Evolutionary conservation across 2,888 invertebrate genomes (phyloP).

Genomic region (Lutraria lutraria): DNA sequence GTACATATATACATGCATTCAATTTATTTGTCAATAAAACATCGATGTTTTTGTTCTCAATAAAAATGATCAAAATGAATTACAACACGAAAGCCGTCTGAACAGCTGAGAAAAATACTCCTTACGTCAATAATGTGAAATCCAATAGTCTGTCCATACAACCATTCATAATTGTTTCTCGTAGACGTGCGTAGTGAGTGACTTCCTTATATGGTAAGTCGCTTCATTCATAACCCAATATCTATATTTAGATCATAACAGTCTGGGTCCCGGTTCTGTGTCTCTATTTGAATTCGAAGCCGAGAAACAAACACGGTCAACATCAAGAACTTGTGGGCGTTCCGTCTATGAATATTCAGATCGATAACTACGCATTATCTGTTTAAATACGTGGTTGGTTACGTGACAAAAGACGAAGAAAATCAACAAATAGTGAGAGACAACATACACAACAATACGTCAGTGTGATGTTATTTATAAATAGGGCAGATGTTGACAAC

Average conservation of each 20-base stretch:
- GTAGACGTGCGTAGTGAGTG: conserved; percentile 21
- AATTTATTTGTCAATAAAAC: background rate
- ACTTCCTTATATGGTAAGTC: conserved; percentile 20
- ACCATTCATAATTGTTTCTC: background rate
- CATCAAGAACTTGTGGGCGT: background rate
- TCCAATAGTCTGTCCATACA: background rate
- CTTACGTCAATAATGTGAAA: background rate
- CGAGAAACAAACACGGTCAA: background rate
- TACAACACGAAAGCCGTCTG: background rate
- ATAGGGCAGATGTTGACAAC: background rate
- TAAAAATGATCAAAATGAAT: background rate
- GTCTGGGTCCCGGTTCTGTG: background rate
- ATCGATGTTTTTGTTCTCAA: background rate
- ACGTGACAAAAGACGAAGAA: background rate
- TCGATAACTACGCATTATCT: background rate
- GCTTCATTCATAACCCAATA: background rate
- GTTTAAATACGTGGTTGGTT: background rate
- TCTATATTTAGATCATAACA: conserved; percentile 6
- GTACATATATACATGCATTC: no score
- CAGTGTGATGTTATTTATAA: background rate
- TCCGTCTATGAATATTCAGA: background rate
- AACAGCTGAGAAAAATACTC: background rate
- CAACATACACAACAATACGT: background rate
- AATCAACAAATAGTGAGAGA: background rate
- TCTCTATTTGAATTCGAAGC: background rate